Base-by-base conservation (phyloP, 2,113 vertebrate species). In the Tetraodon nigroviridis region DNA sequence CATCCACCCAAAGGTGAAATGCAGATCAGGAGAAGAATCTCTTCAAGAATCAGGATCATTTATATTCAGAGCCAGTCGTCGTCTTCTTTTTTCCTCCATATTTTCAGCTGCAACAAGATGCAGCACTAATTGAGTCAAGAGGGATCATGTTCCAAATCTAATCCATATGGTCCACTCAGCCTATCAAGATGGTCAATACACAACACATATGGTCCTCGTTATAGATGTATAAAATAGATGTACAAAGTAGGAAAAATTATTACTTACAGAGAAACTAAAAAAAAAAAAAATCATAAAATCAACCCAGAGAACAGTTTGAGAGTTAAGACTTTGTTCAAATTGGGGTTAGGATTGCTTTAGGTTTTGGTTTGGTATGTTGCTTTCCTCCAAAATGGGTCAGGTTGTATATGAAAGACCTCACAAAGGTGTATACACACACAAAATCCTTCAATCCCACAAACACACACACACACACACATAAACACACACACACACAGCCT, bases 71-170 rank as follows among this genome's bases (percentile, higher is more conserved):
- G 21, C 58, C 20, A 54, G 55, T 59, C 19, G 40, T 17, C 61
- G 56, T 76, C 69, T 61, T 27, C 67, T 61, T 76, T 61, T 67
- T 37, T 56, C 75, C 41, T 7, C 27, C n/a, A 64, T 61, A 80
- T 68, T 66, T 79, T 80, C 84, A 55, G 71, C 68, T 78, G 74
- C 74, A 74, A 16, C 69, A 81, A 82, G 76, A 63, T 71, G 65
- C 72, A 76, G 66, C 54, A 54, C 55, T 88, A 84, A 88, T 84
- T 80, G 69, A 88, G 82, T 78, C 83, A 85, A 71, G 64, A 49
- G 81, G 83, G 84, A 88, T 69, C 67, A 14, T 51, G 63, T 76
- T 52, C 59, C 51, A 66, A 24, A 24, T 24, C 24, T 60, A 32
- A 67, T 76, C 51, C 54, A 60, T 50, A 66, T 17, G 51, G 52